Evolutionary conservation across 2,888 invertebrate genomes (phyloP).

Genomic region (Spodoptera littoralis): DNA sequence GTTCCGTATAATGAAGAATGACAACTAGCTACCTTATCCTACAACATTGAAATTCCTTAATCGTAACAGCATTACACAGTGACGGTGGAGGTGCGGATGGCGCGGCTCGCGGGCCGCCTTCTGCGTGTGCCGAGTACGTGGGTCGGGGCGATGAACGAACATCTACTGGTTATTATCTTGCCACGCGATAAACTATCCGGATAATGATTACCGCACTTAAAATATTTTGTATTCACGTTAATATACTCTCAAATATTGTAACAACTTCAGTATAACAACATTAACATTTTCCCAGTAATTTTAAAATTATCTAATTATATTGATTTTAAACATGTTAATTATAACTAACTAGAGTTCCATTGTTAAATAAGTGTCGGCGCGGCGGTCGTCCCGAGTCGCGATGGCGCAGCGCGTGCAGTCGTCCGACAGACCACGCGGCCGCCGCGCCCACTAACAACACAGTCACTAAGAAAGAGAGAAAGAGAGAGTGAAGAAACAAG

Average conservation of each 20-base stretch:
- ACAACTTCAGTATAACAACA: constrained; percentile 89
- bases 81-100: constrained; percentile 55
- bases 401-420: too few relatives aligned
- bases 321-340: constrained; percentile 76
- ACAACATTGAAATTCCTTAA: constrained; percentile 78
- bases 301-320: constrained; percentile 82
- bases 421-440: constrained; percentile 44
- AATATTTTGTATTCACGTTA: constrained; percentile 81
- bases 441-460: constrained; percentile 54
- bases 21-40: constrained; percentile 81
- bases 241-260: constrained; percentile 90
- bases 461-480: constrained; percentile 62
- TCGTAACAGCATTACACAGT: constrained; percentile 66
- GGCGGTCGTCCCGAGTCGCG: constrained; percentile 27
- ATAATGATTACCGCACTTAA: constrained; percentile 79
- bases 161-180: constrained; percentile 80
- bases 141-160: constrained; percentile 58
- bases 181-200: constrained; percentile 76
- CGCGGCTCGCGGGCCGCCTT: constrained; percentile 23
- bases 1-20: constrained; percentile 67
- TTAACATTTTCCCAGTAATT: constrained; percentile 86
- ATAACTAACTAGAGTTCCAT: constrained; percentile 81
- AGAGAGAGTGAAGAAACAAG: constrained; percentile 59
- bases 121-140: constrained; percentile 20
- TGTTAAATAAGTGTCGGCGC: constrained; percentile 65